Evolutionary conservation across 2,888 invertebrate species (phyloP), one percentile per base, ranked within the genome.

Genomic region (Scaptomyza cyrtandrae): DNA sequence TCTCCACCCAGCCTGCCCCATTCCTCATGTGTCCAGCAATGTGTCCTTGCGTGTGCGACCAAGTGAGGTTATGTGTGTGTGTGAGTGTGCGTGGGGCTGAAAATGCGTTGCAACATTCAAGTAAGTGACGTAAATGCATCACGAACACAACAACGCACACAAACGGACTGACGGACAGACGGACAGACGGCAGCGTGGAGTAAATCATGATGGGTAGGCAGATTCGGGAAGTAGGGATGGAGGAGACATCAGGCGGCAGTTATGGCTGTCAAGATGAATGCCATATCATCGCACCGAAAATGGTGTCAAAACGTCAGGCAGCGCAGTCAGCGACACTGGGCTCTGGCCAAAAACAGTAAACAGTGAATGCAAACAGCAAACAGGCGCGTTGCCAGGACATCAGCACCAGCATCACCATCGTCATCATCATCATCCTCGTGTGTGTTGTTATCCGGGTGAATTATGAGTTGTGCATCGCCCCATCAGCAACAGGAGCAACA

Each of bases 251-350:
- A 72, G 72, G 70, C 78, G 80, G 78, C 87, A 85, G 83, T 79
- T 89, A 85, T 80, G 89, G 81, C 90, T 89, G 90, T 89, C 90
- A 89, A 88, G 80, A 89, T 89, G 90, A 89, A 90, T 89, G 86
- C 80, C 88, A 82, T 89, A 89, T 89, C 90, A 89, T 89, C 69
- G 86, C 80, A 84, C 84, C 86, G 72, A 82, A 89, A 88, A 88
- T 86, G 82, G 80, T 86, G 86, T 86, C 86, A 88, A 82, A 86
- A 80, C 73, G 85, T 77, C 89, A 85, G 41, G 80, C 89, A 71
- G 65, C 66, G 71, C 60, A 57, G 67, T 44, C 50, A 59, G 43
- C 80, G 48, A 33, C 24, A 35, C 6, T 35, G 35, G 11, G 49
- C 65, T 62, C 60, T 53, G 62, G 56, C 64, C 78, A 57, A 58